Base-by-base conservation (phyloP, 2,888 invertebrate genomes). In the Lepidochitona cinerea region DNA sequence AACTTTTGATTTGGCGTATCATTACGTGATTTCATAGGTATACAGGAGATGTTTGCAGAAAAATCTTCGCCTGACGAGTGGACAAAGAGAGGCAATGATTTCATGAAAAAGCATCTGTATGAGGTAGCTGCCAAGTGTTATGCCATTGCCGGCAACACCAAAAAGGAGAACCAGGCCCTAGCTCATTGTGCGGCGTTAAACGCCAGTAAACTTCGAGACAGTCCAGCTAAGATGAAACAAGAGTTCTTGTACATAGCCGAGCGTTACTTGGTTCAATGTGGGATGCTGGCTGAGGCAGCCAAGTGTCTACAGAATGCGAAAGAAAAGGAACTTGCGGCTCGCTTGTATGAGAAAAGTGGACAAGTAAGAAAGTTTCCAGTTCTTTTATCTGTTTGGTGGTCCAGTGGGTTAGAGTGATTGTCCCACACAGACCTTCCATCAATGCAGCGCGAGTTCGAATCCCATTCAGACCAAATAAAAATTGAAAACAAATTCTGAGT, bases 51-150 rank as follows among this genome's bases (percentile, higher is more conserved):
- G 73, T 87, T 88, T 80, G 85, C 86, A 0, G 83, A 85, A 73
- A 81, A 80, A 37, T 88, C 88, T 6, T 83, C 75, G 18, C 32
- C 70, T 2, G 76, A 77, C 1, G 84, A 87, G 71, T 88, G 88
- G 88, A 69, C 80, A 52, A 75, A 79, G 53, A 74, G 84, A 29
- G 88, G 86, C 1, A 84, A 86, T 14, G 83, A 85, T 14, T 85
- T 86, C 74, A 84, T 83, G 83, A 77, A 77, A 26, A 83, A 83
- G 29, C 79, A 78, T 1, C 75, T 86, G 73, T 88, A 85, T 72
- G 78, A 79, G 23, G 83, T 85, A 6, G 88, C 88, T 7, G 86
- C 87, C 26, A 88, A 86, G 71, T 88, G 88, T 71, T 88, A 83
- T 73, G 72, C 76, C 5, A 79, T 78, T 68, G 85, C 83, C 14